Evolutionary conservation across 2,888 invertebrate genomes (phyloP).

Genomic region (Dryocosmus kuriphilus): DNA sequence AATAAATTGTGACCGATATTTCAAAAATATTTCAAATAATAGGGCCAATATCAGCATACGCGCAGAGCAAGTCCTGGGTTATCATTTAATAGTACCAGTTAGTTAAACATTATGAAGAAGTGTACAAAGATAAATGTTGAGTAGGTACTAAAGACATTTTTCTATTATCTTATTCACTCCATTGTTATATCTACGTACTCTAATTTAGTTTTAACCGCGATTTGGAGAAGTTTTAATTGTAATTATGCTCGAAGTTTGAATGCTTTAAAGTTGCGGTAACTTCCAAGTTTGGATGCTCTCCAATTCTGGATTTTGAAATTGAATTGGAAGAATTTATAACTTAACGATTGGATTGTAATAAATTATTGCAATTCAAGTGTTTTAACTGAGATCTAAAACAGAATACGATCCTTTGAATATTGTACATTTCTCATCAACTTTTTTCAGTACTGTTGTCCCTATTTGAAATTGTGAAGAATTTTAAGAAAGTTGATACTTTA

Average conservation of each 20-base stretch:
- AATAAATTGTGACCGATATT: not conserved
- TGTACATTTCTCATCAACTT: no score
- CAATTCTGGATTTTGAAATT: not conserved
- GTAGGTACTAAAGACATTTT: not conserved
- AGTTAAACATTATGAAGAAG: not conserved
- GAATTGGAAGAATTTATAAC: not conserved
- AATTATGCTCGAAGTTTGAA: not conserved
- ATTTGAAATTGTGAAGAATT: no score
- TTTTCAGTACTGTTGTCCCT: no score
- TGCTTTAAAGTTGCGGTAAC: not conserved
- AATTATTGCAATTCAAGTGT: no score
- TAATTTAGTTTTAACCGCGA: not conserved
- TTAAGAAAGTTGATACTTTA: no score
- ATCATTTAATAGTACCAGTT: no score
- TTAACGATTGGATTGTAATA: not conserved
- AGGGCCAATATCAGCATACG: no score
- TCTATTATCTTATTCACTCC: not conserved
- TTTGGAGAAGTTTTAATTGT: conserved; percentile 7
- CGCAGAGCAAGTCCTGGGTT: no score
- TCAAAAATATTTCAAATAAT: no score
- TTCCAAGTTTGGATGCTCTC: not conserved
- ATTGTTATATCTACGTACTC: not conserved
- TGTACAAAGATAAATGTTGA: not conserved
- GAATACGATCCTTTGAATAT: no score
- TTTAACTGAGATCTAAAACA: no score